These are phyloP conservation scores for Melanaphis sacchari DNA, from an alignment of 1,140 invertebrate species.

Conservation along the genomic window DNA sequence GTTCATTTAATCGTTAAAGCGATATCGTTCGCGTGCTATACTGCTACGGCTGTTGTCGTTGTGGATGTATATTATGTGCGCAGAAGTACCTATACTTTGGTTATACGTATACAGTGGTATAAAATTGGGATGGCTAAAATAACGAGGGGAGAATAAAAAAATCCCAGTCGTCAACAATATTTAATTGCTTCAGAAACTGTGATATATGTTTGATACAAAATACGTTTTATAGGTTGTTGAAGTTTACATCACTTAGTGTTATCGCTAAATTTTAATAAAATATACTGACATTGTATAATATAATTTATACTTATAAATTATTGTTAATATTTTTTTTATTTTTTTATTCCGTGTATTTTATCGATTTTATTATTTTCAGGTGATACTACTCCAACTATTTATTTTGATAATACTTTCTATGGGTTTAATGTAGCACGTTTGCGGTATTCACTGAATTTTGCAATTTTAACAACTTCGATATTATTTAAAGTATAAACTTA, in stretches of 20 bases:
- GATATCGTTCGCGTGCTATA: neutral
- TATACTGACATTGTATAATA: neutral
- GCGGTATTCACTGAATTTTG: neutral
- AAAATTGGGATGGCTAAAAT: neutral
- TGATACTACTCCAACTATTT: neutral
- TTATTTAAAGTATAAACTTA: neutral
- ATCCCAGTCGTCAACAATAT: neutral
- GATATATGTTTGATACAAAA: too few relatives aligned
- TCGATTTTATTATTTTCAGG: neutral
- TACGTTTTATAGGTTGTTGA: neutral
- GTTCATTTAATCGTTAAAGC: neutral
- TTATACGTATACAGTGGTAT: too few relatives aligned
- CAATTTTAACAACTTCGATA: too few relatives aligned
- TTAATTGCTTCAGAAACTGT: neutral
- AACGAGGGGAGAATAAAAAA: neutral
- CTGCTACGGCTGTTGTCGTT: neutral
- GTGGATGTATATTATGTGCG: neutral
- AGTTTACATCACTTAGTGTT: neutral
- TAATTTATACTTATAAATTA: too few relatives aligned
- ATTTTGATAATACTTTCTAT: neutral
- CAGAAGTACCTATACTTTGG: neutral
- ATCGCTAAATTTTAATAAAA: neutral
- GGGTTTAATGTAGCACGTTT: neutral
- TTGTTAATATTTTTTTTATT: neutral
- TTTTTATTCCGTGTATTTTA: neutral